A percentile compares a stretch with the other conserved stretches of the same genome.
Conservation (phyloP, 1,140 invertebrate species). For the Ephestia elutella region DNA sequence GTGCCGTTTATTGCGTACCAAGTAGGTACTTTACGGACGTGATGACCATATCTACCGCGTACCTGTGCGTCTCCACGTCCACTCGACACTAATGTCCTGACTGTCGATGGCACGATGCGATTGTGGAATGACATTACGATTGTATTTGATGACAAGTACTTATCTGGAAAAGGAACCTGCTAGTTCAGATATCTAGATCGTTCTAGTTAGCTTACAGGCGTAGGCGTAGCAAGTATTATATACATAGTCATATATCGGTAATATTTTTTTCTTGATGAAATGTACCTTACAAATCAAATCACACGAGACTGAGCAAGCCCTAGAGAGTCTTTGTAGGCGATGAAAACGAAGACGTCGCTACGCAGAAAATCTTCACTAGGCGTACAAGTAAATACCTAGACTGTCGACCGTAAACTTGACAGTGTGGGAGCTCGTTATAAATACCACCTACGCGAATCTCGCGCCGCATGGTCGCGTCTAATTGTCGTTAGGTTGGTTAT, state of each 20-base stretch:
- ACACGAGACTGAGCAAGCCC: too few relatives aligned
- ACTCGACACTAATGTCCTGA: background rate
- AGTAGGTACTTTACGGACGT: constrained; percentile 21
- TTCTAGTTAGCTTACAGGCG: too few relatives aligned
- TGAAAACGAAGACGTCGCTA: too few relatives aligned
- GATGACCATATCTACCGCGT: constrained; percentile 24
- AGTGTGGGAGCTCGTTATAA: constrained; percentile 16
- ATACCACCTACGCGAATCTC: background rate
- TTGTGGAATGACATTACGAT: background rate
- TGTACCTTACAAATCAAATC: too few relatives aligned
- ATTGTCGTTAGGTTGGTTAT: background rate
- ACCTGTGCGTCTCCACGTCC: background rate
- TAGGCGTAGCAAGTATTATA: too few relatives aligned
- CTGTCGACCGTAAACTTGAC: constrained; percentile 22
- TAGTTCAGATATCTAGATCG: too few relatives aligned
- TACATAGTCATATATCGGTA: too few relatives aligned
- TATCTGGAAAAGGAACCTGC: too few relatives aligned
- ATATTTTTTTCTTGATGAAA: too few relatives aligned
- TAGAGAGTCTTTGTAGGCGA: too few relatives aligned
- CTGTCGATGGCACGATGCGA: constrained; percentile 2
- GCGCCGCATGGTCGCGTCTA: background rate
- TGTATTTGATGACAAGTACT: too few relatives aligned
- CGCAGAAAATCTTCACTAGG: too few relatives aligned
- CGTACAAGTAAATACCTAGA: background rate
- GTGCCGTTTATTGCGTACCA: constrained; percentile 27